A percentile compares a stretch with the other conserved stretches of the same genome.
Evolutionary conservation across 2,797 vertebrate species (phyloP).

Genomic region (Coluber constrictor): DNA sequence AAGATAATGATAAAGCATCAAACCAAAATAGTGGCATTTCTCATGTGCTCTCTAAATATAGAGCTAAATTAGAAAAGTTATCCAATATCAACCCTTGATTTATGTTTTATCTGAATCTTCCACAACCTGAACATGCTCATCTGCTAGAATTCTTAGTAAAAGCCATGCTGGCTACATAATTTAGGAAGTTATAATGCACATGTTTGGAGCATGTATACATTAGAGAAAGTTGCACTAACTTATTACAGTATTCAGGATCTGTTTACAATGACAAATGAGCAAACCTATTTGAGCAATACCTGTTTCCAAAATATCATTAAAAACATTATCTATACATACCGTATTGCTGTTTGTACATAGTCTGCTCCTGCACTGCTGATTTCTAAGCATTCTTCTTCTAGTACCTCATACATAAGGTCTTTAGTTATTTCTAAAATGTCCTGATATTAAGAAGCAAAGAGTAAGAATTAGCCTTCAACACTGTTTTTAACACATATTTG

Average conservation of each 20-base stretch:
- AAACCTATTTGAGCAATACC: not conserved
- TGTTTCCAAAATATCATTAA: not conserved
- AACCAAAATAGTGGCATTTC: not conserved
- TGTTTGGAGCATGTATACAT: not conserved
- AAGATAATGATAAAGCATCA: not conserved
- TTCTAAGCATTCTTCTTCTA: slow-evolving; percentile 74
- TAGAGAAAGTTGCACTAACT: not conserved
- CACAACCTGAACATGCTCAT: not conserved
- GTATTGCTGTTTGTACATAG: slow-evolving; percentile 74
- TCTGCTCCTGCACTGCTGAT: slow-evolving; percentile 66
- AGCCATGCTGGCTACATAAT: not conserved
- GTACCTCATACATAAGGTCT: slow-evolving; percentile 78
- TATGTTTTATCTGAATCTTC: not conserved
- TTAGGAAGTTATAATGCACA: not conserved
- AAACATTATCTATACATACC: slow-evolving; percentile 76
- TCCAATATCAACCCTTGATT: not conserved
- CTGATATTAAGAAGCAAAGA: slow-evolving; percentile 62
- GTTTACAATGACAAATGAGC: not conserved
- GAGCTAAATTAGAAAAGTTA: not conserved
- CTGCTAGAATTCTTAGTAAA: not conserved
- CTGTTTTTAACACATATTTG: not conserved
- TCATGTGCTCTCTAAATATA: not conserved
- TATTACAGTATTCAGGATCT: not conserved
- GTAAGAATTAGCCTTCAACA: not conserved
- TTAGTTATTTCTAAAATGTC: slow-evolving; percentile 79